Conservation (phyloP, 2,113 vertebrate species). For the Pheucticus melanocephalus region DNA sequence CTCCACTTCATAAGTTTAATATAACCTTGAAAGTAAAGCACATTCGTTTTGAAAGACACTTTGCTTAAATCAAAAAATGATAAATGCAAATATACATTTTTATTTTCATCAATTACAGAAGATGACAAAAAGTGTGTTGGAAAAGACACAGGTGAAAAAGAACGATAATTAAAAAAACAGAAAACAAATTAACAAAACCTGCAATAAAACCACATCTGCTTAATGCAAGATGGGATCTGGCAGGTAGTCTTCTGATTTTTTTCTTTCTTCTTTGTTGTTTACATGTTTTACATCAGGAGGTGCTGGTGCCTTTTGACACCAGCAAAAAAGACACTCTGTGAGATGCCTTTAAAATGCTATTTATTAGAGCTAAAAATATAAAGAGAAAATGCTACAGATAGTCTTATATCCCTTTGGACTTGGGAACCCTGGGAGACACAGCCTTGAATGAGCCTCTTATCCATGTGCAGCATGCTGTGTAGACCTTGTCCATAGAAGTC, state of each 20-base stretch:
- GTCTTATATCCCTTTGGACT: background rate
- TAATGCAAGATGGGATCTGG: background rate
- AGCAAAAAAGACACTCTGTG: background rate
- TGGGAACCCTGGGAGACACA: background rate
- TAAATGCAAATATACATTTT: background rate
- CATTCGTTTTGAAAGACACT: background rate
- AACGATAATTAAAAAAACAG: rapidly evolving
- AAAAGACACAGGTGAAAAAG: background rate
- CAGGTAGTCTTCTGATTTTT: background rate
- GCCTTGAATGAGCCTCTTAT: background rate
- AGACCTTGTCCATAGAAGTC: background rate
- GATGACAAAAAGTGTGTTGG: background rate
- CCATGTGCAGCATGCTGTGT: rapidly evolving
- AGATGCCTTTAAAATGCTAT: background rate
- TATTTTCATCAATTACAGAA: background rate
- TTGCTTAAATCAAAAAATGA: background rate
- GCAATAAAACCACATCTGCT: background rate
- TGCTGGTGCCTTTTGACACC: background rate
- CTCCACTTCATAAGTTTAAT: background rate
- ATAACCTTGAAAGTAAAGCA: background rate
- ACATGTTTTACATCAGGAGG: background rate
- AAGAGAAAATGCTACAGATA: background rate
- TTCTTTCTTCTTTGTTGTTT: background rate
- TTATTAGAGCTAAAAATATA: background rate
- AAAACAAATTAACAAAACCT: background rate